A percentile compares a stretch with the other conserved stretches of the same genome.
These are phyloP conservation scores for Carlito syrichta DNA, from an alignment of 2,113 vertebrate species.

Conservation along the genomic window DNA sequence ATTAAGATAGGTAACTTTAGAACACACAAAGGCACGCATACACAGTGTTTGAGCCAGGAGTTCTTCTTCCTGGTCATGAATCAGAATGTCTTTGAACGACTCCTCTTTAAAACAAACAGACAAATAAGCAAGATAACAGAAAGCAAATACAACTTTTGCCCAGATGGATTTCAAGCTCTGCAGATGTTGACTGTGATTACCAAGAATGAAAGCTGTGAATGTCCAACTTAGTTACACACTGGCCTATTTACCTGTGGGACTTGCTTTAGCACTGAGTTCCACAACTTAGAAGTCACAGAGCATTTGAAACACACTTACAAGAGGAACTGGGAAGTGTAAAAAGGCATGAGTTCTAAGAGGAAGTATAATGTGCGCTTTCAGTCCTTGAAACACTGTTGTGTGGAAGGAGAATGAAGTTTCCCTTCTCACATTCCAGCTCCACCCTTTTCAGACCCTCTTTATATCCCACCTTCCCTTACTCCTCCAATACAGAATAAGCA, in stretches of 20 bases:
- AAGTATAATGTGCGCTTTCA: not conserved
- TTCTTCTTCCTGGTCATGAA: not conserved
- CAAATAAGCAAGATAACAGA: not conserved
- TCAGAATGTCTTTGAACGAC: not conserved
- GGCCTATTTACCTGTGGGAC: not conserved
- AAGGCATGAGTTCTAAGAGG: not conserved
- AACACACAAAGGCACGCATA: too few species aligned
- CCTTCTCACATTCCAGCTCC: not conserved
- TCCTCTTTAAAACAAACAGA: not conserved
- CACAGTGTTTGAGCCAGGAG: too few species aligned
- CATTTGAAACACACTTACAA: not conserved
- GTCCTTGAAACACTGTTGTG: not conserved
- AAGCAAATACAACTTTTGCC: not conserved
- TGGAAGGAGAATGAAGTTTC: not conserved
- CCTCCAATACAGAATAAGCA: not conserved
- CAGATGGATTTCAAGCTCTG: not conserved
- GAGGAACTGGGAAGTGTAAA: not conserved
- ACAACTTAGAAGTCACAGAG: not conserved
- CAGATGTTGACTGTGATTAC: not conserved
- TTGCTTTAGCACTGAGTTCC: not conserved
- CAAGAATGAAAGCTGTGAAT: not conserved
- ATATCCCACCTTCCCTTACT: rapidly evolving
- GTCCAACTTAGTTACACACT: not conserved
- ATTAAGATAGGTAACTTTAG: not conserved
- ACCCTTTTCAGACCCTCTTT: not conserved